Base-by-base conservation (phyloP, 2,888 invertebrate genomes). In the Lithosia quadra region DNA sequence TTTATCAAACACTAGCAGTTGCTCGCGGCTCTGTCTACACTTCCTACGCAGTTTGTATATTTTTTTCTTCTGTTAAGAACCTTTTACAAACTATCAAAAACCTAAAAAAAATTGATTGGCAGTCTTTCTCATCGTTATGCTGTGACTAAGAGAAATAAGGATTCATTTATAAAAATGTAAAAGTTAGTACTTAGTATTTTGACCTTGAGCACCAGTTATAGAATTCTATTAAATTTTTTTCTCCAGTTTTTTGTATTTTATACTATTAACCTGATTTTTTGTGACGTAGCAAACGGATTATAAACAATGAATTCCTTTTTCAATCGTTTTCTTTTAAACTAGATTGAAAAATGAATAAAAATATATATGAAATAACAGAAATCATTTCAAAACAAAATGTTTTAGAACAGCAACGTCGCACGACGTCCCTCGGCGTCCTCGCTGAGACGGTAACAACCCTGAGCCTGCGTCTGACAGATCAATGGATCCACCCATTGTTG, bases 391-490 rank as follows among this genome's bases (percentile, higher is more conserved):
- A 60, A 22, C 15, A 39, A 60, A 49, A 62, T 33, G 8, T 49
- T 22, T 24, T n/a, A 59, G 8, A 11, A 49, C 49, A 62, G 39
- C 65, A 65, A 71, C 64, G 72, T 71, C 71, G 75, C 70, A 71
- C 73, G 73, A 71, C 64, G 72, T 71, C 71, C 78, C 70, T 72
- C 73, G 73, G 67, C 73, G 69, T 69, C 73, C 80, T 74, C 72
- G 64, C 62, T 34, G 69, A 67, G 67, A 65, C 72, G 64, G 72
- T 69, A 66, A 69, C 73, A 73, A 56, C 72, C 65, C 67, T 34
- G 59, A 58, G 72, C 67, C 81, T 81, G 81, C 66, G 39, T 33
- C 66, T 75, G 83, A 79, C 81, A 82, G 71, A 68, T 68, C 77
- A 70, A 69, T 75, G 71, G 78, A 60, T 58, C 43, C 59, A 49